Percentiles rank a stretch among this genome's conserved stretches.
Conservation (phyloP, 2,888 invertebrate genomes). For the Frankliniella intonsa region DNA sequence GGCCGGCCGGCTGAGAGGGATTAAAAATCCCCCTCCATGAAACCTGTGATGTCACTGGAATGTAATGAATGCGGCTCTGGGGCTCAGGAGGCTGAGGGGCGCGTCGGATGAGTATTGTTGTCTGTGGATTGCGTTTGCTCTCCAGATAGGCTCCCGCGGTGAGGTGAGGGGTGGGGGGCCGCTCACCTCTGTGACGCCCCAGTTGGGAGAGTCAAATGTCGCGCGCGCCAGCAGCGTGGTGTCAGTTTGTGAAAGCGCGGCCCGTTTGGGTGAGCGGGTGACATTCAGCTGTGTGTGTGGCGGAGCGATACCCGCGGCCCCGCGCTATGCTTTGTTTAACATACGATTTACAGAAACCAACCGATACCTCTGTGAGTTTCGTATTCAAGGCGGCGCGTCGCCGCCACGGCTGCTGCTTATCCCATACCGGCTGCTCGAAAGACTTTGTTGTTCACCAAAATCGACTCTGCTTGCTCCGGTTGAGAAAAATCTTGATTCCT, state of each 20-base stretch:
- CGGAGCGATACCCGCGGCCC: background rate
- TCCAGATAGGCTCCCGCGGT: too few species aligned
- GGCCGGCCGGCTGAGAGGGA: background rate
- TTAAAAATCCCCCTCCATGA: background rate
- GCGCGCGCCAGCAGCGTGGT: background rate
- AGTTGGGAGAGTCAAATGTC: background rate
- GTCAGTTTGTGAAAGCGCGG: background rate
- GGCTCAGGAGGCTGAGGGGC: background rate
- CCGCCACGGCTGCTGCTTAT: too few species aligned
- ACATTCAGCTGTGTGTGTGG: background rate
- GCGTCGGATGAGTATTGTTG: background rate
- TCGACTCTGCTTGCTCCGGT: too few species aligned
- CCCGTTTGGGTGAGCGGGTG: background rate
- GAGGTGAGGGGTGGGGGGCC: too few species aligned
- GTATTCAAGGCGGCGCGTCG: too few species aligned
- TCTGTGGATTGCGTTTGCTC: background rate
- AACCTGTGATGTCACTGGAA: background rate
- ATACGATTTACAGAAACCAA: constrained; percentile 2
- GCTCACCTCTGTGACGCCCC: background rate
- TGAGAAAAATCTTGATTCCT: too few species aligned
- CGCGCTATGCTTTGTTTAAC: background rate
- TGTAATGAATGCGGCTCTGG: background rate
- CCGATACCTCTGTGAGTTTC: too few species aligned
- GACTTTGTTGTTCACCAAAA: too few species aligned
- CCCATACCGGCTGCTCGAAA: too few species aligned